Percentiles rank a stretch among this genome's conserved stretches.
Evolutionary conservation across 2,888 invertebrate genomes (phyloP).

Genomic region (Nephrotoma guestfalica): DNA sequence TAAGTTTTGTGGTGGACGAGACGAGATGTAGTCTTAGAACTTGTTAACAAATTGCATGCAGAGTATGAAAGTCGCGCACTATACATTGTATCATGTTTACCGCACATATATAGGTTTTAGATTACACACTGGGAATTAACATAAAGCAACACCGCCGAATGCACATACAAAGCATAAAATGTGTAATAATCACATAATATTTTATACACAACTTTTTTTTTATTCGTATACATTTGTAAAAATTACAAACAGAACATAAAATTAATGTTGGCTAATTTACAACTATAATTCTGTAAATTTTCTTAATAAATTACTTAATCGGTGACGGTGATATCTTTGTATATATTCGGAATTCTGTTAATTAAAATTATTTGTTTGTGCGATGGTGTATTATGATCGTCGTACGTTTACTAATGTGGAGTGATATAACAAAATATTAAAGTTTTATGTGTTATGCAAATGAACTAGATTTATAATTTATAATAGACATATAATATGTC

Average conservation of each 20-base stretch:
- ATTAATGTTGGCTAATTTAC: not conserved
- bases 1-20: not conserved
- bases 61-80: not conserved
- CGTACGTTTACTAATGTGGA: not conserved
- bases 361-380: not conserved
- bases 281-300: not conserved
- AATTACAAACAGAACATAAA: not conserved
- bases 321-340: not conserved
- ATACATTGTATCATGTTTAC: not conserved
- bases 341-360: not conserved
- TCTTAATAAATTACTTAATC: not conserved
- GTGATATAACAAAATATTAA: not conserved
- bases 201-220: not conserved
- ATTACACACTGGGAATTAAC: not conserved
- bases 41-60: not conserved
- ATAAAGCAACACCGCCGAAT: not conserved
- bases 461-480: not conserved
- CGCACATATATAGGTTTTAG: not conserved
- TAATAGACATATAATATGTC: not conserved
- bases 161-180: not conserved
- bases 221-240: not conserved
- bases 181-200: not conserved
- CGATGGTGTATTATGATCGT: not conserved
- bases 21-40: not conserved
- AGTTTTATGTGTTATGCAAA: not conserved